A percentile compares a stretch with the other conserved stretches of the same genome.
These are phyloP conservation scores for Asobara japonica DNA, from an alignment of 1,140 invertebrate species.

Conservation along the genomic window DNA sequence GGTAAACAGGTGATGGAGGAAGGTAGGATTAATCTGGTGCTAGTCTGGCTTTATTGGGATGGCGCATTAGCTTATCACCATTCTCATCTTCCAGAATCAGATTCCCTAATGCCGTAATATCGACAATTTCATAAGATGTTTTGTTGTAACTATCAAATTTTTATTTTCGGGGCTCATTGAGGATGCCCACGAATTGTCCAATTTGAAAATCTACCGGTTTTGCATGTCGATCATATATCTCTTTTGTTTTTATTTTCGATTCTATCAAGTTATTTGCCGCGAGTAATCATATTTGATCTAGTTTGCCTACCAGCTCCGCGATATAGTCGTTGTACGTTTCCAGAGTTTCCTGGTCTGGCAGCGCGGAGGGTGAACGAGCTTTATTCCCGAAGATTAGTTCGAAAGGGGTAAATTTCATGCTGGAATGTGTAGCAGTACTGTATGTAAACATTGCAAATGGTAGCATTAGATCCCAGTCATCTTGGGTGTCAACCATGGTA, in stretches of 20 bases:
- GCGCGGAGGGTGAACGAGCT: slow-evolving; percentile 2
- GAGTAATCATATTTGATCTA: background rate
- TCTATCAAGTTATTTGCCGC: background rate
- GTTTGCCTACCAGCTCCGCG: background rate
- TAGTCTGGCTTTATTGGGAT: background rate
- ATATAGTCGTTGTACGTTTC: background rate
- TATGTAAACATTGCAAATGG: background rate
- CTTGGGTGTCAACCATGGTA: background rate
- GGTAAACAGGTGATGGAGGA: background rate
- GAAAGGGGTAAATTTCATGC: too few species aligned
- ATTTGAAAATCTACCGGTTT: background rate
- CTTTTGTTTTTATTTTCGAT: background rate
- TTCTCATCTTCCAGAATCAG: slow-evolving; percentile 15
- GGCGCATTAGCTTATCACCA: background rate
- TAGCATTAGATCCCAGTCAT: background rate
- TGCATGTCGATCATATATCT: background rate
- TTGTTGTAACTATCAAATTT: slow-evolving; percentile 1
- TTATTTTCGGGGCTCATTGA: background rate
- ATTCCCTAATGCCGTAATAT: slow-evolving; percentile 9
- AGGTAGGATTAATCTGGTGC: background rate
- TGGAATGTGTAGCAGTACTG: too few species aligned
- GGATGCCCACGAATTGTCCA: background rate
- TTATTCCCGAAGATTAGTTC: background rate
- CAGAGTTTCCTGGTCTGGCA: background rate
- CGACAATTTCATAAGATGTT: background rate